phyloP scores from a whole-genome alignment of 2,797 vertebrate species.

The Tiaroga cobitis region DNA sequence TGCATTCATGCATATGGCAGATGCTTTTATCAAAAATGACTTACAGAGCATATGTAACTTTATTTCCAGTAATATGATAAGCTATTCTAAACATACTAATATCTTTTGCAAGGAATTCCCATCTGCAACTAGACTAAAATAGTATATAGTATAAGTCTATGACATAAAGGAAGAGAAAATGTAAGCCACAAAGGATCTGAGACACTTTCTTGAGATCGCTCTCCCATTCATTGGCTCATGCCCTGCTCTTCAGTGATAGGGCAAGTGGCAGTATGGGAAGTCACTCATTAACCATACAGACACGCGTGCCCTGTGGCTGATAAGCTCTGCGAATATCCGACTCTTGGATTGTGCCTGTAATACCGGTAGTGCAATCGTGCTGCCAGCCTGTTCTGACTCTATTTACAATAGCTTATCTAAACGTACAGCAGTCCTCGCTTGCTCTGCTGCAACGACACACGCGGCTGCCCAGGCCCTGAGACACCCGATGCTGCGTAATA shows the following conservation, averaged over 20 bases:
- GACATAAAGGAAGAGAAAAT: constrained; percentile 5
- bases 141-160: background rate
- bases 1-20: background rate
- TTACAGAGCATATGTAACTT: background rate
- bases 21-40: background rate
- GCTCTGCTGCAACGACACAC: constrained; percentile 28
- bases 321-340: constrained; percentile 63
- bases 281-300: constrained; percentile 28
- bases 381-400: constrained; percentile 44
- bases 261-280: constrained; percentile 25
- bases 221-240: background rate
- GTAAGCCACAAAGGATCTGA: background rate
- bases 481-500: constrained; percentile 13
- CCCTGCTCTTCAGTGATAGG: constrained; percentile 36
- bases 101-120: background rate
- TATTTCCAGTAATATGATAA: background rate
- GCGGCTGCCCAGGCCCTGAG: background rate
- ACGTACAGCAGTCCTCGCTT: constrained; percentile 46
- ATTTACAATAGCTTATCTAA: constrained; percentile 67
- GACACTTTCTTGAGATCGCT: background rate
- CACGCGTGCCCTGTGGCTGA: constrained; percentile 41
- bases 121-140: background rate
- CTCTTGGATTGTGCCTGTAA: constrained; percentile 52
- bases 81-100: background rate
- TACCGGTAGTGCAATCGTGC: constrained; percentile 15